Evolutionary conservation across 2,797 vertebrate species (phyloP).

Genomic region (Enteromius unitaeniatus): DNA sequence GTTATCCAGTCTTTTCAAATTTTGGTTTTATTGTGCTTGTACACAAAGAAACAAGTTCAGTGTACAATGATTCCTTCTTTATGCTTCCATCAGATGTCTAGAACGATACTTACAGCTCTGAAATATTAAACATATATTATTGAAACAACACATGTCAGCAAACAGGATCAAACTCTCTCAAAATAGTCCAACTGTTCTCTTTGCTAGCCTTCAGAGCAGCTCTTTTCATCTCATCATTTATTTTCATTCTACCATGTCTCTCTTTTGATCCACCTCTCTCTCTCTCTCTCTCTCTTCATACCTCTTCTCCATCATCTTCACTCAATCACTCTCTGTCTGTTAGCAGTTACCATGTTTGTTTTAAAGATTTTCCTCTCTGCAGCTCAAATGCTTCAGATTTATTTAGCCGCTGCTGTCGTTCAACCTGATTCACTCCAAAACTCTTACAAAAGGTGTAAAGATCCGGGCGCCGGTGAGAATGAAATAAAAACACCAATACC

Average conservation of each 20-base stretch:
- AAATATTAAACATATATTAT: conserved; percentile 15
- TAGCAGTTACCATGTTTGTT: conserved; percentile 75
- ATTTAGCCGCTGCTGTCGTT: conserved; percentile 31
- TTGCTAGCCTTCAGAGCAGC: conserved; percentile 56
- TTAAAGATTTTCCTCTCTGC: conserved; percentile 57
- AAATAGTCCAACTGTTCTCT: conserved; percentile 6
- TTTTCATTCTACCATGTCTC: conserved; percentile 51
- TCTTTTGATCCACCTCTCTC: conserved; percentile 67
- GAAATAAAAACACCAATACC: conserved; percentile 34
- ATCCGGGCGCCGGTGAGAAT: conserved; percentile 26
- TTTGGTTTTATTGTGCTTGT: neutral
- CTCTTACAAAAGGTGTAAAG: conserved; percentile 44
- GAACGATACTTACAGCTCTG: neutral
- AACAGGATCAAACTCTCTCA: conserved; percentile 11
- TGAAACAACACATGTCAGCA: conserved; percentile 6
- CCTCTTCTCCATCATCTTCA: conserved; percentile 27
- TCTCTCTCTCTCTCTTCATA: conserved; percentile 59
- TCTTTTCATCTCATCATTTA: conserved; percentile 68
- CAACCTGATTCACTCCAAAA: conserved; percentile 51
- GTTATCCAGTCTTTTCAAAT: neutral
- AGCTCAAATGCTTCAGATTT: conserved; percentile 40
- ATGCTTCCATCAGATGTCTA: neutral
- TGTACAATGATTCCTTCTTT: neutral
- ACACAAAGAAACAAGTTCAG: conserved; percentile 3
- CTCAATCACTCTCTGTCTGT: conserved; percentile 61